Evolutionary conservation across 1,140 invertebrate species (phyloP).

Genomic region (Microplitis demolitor): DNA sequence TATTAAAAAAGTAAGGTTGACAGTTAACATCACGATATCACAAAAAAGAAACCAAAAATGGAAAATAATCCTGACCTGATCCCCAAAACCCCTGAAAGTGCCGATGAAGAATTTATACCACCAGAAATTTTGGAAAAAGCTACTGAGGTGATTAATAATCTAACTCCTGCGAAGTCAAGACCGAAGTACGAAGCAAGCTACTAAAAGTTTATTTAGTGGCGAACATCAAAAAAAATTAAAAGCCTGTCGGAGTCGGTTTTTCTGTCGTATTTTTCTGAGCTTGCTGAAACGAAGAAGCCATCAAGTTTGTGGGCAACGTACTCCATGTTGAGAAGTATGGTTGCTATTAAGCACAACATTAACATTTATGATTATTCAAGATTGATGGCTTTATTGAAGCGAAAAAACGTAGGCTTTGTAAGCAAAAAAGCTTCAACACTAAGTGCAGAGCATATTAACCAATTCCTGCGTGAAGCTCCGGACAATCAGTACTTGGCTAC

Average conservation of each 20-base stretch:
- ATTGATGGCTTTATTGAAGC: not conserved
- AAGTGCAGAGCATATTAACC: too few relatives aligned
- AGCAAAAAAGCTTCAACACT: too few relatives aligned
- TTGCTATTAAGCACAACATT: not conserved
- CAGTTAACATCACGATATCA: too few relatives aligned
- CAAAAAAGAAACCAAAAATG: too few relatives aligned
- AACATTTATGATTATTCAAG: slow-evolving; percentile 6
- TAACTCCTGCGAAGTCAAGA: not conserved
- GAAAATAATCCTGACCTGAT: too few relatives aligned
- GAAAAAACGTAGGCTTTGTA: too few relatives aligned
- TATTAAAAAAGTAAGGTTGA: too few relatives aligned
- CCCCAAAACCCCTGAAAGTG: too few relatives aligned
- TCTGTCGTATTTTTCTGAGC: slow-evolving; percentile 12
- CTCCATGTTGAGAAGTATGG: not conserved
- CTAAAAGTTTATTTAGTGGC: not conserved
- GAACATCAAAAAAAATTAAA: not conserved
- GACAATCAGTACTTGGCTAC: too few relatives aligned
- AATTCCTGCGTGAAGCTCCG: too few relatives aligned
- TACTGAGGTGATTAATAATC: not conserved
- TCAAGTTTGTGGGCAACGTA: slow-evolving; percentile 5
- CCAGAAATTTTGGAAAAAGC: not conserved
- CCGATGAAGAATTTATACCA: not conserved
- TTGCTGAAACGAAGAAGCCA: not conserved
- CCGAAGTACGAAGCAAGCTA: not conserved
- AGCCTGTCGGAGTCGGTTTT: not conserved